phyloP scores from a whole-genome alignment of 2,888 invertebrate genomes.

The Sinohyriopsis cumingii region DNA sequence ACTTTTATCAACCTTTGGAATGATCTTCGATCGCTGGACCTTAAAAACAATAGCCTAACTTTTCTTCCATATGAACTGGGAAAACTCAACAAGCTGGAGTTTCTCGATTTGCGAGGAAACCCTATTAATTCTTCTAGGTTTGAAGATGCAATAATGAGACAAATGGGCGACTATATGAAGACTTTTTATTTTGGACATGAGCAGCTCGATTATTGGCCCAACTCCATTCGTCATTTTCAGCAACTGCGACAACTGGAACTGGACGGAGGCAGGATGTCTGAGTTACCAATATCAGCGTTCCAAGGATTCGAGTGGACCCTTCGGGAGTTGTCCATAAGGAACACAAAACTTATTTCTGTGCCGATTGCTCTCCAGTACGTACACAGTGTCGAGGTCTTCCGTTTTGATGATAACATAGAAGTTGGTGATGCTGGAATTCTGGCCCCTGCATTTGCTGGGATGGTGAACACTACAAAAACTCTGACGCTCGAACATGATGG shows the following conservation, averaged over 20 bases:
- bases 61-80: constrained; percentile 17
- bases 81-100: constrained; percentile 15
- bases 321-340: too few species aligned
- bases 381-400: too few species aligned
- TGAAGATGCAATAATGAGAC: constrained; percentile 24
- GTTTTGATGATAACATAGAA: too few species aligned
- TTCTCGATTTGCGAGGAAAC: constrained; percentile 27
- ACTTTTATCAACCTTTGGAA: constrained; percentile 26
- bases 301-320: too few species aligned
- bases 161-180: constrained; percentile 36
- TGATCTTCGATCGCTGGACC: constrained; percentile 20
- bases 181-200: constrained; percentile 36
- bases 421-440: too few species aligned
- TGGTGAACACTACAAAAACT: constrained; percentile 14
- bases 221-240: constrained; percentile 31
- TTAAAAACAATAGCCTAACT: constrained; percentile 22
- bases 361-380: too few species aligned
- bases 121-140: constrained; percentile 19
- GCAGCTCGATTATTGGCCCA: constrained; percentile 31
- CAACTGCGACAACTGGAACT: constrained; percentile 24
- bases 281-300: too few species aligned
- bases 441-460: constrained; percentile 38
- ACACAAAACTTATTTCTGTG: too few species aligned
- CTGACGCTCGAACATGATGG: constrained; percentile 36
- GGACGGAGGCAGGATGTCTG: constrained; percentile 27